Base-by-base conservation (phyloP, 2,888 invertebrate species). In the Agrochola lota region DNA sequence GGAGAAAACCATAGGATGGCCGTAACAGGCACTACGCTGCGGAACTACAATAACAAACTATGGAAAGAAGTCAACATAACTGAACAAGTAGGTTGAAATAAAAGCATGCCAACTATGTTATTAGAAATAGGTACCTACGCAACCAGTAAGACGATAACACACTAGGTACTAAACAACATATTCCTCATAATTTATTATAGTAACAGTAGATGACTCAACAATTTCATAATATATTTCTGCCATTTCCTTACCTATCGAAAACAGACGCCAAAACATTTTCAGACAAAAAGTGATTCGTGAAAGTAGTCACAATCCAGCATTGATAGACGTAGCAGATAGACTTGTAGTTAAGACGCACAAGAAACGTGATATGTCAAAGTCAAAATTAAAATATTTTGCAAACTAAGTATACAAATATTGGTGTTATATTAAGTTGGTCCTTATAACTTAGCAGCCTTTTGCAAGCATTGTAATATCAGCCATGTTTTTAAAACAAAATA, bases 21-120 rank as follows among this genome's bases (percentile, higher is more conserved):
- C 15, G 96, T 98, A 2, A 97, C 98, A 17, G 99, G 99, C 79
- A 98, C 99, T 9, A 97, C 98, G 9, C 97, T 99, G 72, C 97
- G 97, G 84, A 98, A 98, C 91, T 97, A 97, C 89, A 99, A 99
- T 92, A 92, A 95, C 20, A 97, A 97, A 57, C 95, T 98, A 7
- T 98, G 98, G 98, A 97, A 97, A 84, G 97, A 97, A 77, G 97
- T 98, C 59, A 97, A 97, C 86, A 97, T 98, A 17, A 96, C 96
- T 60, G 97, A 97, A 78, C 97, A 97, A 91, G 97, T 98, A 84
- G 93, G 94, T 91, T 63, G 64, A 49, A 60, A 23, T 46, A 23
- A 66, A n/a, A 55, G 2, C 26, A 64, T 49, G n/a, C 4, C 26
- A 43, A 23, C 15, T 55, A 55, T 73, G 1, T 70, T 49, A 30